A percentile compares a stretch with the other conserved stretches of the same genome.
These are phyloP conservation scores for Oreochromis niloticus DNA, from an alignment of 2,113 vertebrate species.

Conservation along the genomic window DNA sequence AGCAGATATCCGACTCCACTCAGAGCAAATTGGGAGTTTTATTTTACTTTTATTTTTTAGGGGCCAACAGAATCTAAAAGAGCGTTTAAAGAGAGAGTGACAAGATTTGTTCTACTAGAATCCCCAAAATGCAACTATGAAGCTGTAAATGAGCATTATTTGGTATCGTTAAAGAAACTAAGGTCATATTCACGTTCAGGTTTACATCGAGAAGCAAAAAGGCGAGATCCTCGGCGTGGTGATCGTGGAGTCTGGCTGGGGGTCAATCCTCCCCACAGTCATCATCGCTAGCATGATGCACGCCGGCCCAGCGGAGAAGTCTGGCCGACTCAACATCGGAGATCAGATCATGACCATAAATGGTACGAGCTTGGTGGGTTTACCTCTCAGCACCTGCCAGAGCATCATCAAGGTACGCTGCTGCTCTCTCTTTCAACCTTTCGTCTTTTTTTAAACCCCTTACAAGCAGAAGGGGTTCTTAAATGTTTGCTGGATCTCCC, in stretches of 20 bases:
- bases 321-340: slow-evolving; percentile 91
- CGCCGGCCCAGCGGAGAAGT: slow-evolving; percentile 90
- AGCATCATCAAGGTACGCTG: slow-evolving; percentile 93
- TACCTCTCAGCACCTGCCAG: slow-evolving; percentile 94
- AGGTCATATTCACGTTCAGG: slow-evolving; percentile 59
- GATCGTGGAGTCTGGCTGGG: slow-evolving; percentile 97
- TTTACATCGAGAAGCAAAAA: slow-evolving; percentile 97
- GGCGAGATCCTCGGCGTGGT: slow-evolving; percentile 94
- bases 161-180: not conserved
- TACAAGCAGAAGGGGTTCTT: not conserved
- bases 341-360: slow-evolving; percentile 99
- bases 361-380: slow-evolving; percentile 92
- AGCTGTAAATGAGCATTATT: not conserved
- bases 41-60: not conserved
- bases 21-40: not conserved
- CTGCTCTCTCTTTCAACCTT: not conserved
- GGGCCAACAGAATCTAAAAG: not conserved
- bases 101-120: not conserved
- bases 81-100: not conserved
- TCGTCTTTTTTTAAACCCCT: not conserved
- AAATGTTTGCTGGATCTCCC: not conserved
- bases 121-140: not conserved
- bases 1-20: not conserved
- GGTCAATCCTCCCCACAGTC: slow-evolving; percentile 95
- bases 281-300: slow-evolving; percentile 99